Base-by-base conservation (phyloP, 1,140 invertebrate species). In the Bombus sibiricus region DNA sequence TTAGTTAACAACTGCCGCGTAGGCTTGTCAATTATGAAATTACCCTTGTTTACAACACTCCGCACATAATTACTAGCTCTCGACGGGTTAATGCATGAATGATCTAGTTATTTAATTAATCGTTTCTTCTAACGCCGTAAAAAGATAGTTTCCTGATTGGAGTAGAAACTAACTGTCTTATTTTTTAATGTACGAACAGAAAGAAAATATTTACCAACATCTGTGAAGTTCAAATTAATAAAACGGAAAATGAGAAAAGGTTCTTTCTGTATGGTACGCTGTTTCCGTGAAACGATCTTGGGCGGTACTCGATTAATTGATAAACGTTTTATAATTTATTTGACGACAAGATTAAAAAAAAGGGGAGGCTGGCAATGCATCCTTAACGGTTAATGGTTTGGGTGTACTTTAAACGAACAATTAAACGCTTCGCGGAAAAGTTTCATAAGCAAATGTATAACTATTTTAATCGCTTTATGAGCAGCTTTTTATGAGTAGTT, bases 21-120 rank as follows among this genome's bases (percentile, higher is more conserved):
- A 89, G 93, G 93, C 78, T 86, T 81, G 85, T 59, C 92, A 94
- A 94, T 94, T 94, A 94, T 91, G 88, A 93, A 92, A 93, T 93
- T 92, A 93, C 85, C 82, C 91, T 92, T 90, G 86, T 91, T 93
- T 92, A 90, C 91, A 80, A 87, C 76, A 88, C 83, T 80, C 75
- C 39, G 41, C 75, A 73, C 82, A 73, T 86, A 89, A 92, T 93
- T 91, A 92, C 84, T 79, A 25, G 37, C 43, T 76, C 77, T 53
- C 32, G 47, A 57, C 79, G 77, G 66, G 64, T 90, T 90, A 90
- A 88, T 84, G 86, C 69, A 69, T 47, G 73, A 66, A 43, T 86
- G 78, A 62, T 90, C 66, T 79, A 88, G 88, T 90, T 83, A 81
- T 64, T 72, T 32, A 83, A 81, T 69, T 83, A 86, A 82, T 62